A percentile compares a stretch with the other conserved stretches of the same genome.
phyloP scores from a whole-genome alignment of 2,888 invertebrate genomes.

The Mantis religiosa region DNA sequence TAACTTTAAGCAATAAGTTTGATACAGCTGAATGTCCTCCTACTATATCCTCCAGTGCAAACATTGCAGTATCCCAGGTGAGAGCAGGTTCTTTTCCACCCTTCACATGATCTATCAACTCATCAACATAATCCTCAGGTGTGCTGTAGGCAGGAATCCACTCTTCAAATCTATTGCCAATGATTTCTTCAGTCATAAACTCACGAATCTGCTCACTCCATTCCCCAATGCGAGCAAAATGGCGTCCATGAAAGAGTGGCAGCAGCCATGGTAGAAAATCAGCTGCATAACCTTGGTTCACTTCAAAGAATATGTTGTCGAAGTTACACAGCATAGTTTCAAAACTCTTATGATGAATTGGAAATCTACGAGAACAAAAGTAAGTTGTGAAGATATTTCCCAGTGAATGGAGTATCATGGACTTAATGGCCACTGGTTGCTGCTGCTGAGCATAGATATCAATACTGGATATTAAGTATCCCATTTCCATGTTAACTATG shows the following conservation, averaged over 20 bases:
- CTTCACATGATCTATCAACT: conserved; percentile 51
- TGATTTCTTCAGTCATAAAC: conserved; percentile 51
- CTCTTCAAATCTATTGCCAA: conserved; percentile 46
- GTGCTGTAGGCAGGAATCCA: neutral
- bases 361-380: conserved; percentile 55
- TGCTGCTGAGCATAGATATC: conserved; percentile 26
- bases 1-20: conserved; percentile 54
- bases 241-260: conserved; percentile 48
- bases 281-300: conserved; percentile 63
- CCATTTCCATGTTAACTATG: conserved; percentile 47
- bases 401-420: conserved; percentile 47
- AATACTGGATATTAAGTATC: conserved; percentile 39
- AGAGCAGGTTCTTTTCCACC: conserved; percentile 43
- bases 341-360: conserved; percentile 48
- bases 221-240: conserved; percentile 49
- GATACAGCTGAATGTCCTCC: conserved; percentile 64
- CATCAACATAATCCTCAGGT: conserved; percentile 54
- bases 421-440: conserved; percentile 43
- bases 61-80: conserved; percentile 52
- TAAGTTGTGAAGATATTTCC: conserved; percentile 60
- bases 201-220: conserved; percentile 52
- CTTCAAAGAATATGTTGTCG: conserved; percentile 62
- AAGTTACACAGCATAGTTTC: conserved; percentile 51
- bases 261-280: conserved; percentile 62
- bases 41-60: conserved; percentile 51